A percentile compares a stretch with the other conserved stretches of the same genome.
phyloP scores from a whole-genome alignment of 2,888 invertebrate genomes.

The Perithous albicinctus region DNA sequence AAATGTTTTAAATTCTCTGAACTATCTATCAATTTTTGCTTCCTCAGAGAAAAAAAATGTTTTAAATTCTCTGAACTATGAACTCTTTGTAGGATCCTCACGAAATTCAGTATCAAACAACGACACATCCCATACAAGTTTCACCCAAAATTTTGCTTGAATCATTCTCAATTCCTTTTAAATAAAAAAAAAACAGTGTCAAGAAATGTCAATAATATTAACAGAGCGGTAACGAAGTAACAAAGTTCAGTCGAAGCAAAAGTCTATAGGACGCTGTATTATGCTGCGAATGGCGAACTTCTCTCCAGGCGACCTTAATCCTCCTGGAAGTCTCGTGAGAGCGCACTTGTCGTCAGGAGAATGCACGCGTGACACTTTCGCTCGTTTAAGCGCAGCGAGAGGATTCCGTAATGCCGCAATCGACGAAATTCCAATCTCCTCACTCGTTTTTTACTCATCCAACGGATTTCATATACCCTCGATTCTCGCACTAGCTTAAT shows the following conservation, averaged over 20 bases:
- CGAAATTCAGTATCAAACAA: no score
- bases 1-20: no score
- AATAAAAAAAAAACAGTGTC: no score
- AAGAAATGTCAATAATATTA: not conserved
- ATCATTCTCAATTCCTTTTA: no score
- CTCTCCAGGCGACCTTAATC: slow-evolving; percentile 25
- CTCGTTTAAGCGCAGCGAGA: slow-evolving; percentile 5
- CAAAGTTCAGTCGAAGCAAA: slow-evolving; percentile 12
- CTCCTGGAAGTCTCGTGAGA: slow-evolving; percentile 23
- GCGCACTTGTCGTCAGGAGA: slow-evolving; percentile 32
- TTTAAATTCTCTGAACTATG: no score
- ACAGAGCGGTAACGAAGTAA: not conserved
- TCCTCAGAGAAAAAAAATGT: no score
- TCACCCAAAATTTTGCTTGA: no score
- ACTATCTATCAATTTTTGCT: no score
- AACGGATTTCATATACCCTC: not conserved
- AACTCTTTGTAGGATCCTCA: no score
- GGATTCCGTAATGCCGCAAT: slow-evolving; percentile 29
- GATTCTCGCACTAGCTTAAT: not conserved
- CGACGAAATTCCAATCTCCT: slow-evolving; percentile 40
- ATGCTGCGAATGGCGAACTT: slow-evolving; percentile 2
- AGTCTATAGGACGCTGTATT: slow-evolving; percentile 1
- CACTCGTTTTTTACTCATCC: not conserved
- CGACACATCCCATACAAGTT: no score
- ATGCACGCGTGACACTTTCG: slow-evolving; percentile 33